Base-by-base conservation (phyloP, 2,797 vertebrate genomes). In the Arnoldichthys spilopterus region DNA sequence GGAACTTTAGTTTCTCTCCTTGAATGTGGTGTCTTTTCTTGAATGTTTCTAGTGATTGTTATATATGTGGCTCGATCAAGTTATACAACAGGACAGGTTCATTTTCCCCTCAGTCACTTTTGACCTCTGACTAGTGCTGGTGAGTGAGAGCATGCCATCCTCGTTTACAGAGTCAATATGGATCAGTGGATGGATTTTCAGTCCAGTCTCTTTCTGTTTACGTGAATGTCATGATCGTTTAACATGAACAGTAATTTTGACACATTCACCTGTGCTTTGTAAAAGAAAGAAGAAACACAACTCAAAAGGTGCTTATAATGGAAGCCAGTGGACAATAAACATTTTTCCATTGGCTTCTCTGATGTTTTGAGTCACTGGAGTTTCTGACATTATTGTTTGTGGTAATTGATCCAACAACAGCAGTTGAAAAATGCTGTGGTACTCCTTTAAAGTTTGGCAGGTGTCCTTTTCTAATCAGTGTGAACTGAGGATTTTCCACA, bases 11-110 rank as follows among this genome's bases (percentile, higher is more conserved):
- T 51, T 67, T 67, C 34, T 49, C 13, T 0, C 12, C 26, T 32
- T 59, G 63, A 67, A 37, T 72, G 70, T 56, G 26, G 61, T 54
- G 63, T 54, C 15, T 82, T 45, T 18, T 62, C 59, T 73, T 62
- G 16, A 68, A 77, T 74, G 70, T 69, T 66, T 70, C 20, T 70
- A 22, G 72, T 64, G 69, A 51, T 68, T 76, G 58, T 66, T 30
- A 22, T 64, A 66, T 34, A 34, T 74, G 73, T 74, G 40, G 69
- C 58, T 53, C 70, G 74, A 61, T 76, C 12, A 15, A 71, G 77
- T 51, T 54, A n/a, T 68, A 61, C 68, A 63, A 8, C 3, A 26
- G 51, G 62, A 64, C 30, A 7, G 24, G 5, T 49, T 74, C 59
- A 51, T 8, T 43, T 20, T 49, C 43, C 66, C 22, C 66, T 49